Conservation (phyloP, 2,113 vertebrate species). For the Percopsis transmontana region DNA sequence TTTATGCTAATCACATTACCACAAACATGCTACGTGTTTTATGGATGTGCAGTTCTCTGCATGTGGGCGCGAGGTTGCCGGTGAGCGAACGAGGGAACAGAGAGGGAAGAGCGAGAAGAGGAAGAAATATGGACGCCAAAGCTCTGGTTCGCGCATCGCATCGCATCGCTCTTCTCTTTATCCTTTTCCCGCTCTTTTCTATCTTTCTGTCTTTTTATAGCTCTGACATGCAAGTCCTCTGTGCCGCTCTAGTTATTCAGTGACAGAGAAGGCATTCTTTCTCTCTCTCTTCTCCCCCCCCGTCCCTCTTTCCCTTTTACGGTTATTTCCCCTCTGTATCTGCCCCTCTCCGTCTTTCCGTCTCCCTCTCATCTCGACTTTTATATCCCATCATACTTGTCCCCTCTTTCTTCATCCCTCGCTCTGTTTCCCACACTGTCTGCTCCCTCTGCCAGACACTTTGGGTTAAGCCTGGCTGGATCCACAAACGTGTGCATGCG, state of each 20-base stretch:
- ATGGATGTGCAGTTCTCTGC: slow-evolving; percentile 38
- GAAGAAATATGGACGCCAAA: slow-evolving; percentile 23
- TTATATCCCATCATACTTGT: slow-evolving; percentile 9
- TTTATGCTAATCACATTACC: slow-evolving; percentile 44
- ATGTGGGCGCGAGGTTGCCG: slow-evolving; percentile 37
- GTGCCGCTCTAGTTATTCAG: background rate
- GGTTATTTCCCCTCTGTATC: background rate
- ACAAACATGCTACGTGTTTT: slow-evolving; percentile 39
- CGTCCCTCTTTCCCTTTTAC: slow-evolving; percentile 24
- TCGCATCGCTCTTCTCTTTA: slow-evolving; percentile 15
- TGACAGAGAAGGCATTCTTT: background rate
- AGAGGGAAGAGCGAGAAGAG: slow-evolving; percentile 3
- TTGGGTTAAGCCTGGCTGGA: slow-evolving; percentile 36
- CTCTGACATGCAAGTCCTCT: slow-evolving; percentile 5
- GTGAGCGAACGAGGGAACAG: slow-evolving; percentile 42
- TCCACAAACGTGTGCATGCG: slow-evolving; percentile 25
- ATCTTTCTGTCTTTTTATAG: slow-evolving; percentile 3
- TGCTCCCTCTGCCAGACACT: slow-evolving; percentile 42
- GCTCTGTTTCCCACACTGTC: slow-evolving; percentile 38
- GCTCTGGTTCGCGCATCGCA: slow-evolving; percentile 20
- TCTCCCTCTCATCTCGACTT: background rate
- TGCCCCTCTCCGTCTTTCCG: no score
- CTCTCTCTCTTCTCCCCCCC: slow-evolving; percentile 17
- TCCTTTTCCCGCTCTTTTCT: background rate
- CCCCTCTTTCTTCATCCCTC: background rate